phyloP scores from a whole-genome alignment of 2,888 invertebrate genomes.

The Ptychoptera albimana region DNA sequence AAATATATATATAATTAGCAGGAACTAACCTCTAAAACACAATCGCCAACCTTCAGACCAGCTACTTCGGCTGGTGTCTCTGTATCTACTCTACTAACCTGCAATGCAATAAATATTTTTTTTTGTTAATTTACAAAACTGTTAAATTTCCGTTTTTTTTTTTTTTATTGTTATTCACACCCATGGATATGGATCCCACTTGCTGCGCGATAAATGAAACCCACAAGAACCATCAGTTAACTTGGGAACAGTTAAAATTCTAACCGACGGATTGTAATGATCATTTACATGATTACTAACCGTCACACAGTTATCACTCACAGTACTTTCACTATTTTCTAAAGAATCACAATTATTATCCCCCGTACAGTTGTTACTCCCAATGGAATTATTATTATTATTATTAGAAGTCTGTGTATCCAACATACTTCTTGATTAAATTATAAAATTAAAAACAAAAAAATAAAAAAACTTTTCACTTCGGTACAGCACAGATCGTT shows the following conservation, averaged over 20 bases:
- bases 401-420: too few species aligned
- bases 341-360: too few species aligned
- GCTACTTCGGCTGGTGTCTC: conserved; percentile 44
- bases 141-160: not conserved
- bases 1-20: conserved; percentile 35
- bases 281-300: conserved; percentile 8
- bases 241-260: conserved; percentile 39
- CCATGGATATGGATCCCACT: conserved; percentile 76
- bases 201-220: conserved; percentile 54
- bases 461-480: too few species aligned
- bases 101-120: conserved; percentile 2
- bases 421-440: too few species aligned
- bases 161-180: conserved; percentile 26
- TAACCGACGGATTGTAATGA: conserved; percentile 21
- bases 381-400: too few species aligned
- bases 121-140: not conserved
- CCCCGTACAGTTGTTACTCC: too few species aligned
- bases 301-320: too few species aligned
- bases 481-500: too few species aligned
- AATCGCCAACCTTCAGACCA: conserved; percentile 54
- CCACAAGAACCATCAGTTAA: conserved; percentile 45
- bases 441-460: too few species aligned
- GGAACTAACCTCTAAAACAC: conserved; percentile 48
- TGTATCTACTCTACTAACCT: conserved; percentile 45
- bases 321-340: too few species aligned